Evolutionary conservation across 2,888 invertebrate genomes (phyloP).

Genomic region (Arge pagana): DNA sequence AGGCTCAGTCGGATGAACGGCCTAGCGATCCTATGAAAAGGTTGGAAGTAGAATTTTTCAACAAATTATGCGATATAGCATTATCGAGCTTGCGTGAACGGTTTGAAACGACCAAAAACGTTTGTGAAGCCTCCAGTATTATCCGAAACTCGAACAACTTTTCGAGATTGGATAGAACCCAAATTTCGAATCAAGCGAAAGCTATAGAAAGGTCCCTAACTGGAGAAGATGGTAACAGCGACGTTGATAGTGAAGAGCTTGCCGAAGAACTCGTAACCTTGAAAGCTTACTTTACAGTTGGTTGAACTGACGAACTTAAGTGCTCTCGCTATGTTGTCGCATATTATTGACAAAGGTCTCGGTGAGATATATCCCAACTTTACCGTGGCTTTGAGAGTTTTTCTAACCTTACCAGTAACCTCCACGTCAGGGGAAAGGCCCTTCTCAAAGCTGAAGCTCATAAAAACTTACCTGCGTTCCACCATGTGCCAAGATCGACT

Average conservation of each 20-base stretch:
- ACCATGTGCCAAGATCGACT: conserved; percentile 5
- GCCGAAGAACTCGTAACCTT: conserved; percentile 8
- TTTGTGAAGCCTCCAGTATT: conserved; percentile 8
- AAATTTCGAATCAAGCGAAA: conserved; percentile 1
- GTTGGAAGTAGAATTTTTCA: conserved; percentile 8
- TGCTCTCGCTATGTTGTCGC: conserved; percentile 3
- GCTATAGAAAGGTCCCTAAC: conserved; percentile 1
- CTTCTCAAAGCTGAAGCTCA: conserved; percentile 9
- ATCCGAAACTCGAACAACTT: conserved; percentile 4
- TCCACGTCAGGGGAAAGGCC: conserved; percentile 18
- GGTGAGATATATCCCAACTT: conserved; percentile 19
- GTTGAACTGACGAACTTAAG: not conserved
- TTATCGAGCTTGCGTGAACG: conserved; percentile 5
- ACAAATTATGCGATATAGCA: conserved; percentile 10
- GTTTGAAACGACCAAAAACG: not conserved
- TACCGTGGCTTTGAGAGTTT: conserved; percentile 1
- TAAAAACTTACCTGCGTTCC: conserved; percentile 7
- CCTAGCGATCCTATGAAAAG: conserved; percentile 6
- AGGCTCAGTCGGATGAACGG: conserved; percentile 1
- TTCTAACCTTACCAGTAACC: conserved; percentile 17
- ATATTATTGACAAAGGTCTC: conserved; percentile 6
- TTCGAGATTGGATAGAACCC: not conserved
- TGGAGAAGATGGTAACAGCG: conserved; percentile 6
- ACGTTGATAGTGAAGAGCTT: conserved; percentile 5
- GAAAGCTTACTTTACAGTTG: not conserved